These are phyloP conservation scores for Orchestes rusci DNA, from an alignment of 2,888 invertebrate species.

Conservation along the genomic window DNA sequence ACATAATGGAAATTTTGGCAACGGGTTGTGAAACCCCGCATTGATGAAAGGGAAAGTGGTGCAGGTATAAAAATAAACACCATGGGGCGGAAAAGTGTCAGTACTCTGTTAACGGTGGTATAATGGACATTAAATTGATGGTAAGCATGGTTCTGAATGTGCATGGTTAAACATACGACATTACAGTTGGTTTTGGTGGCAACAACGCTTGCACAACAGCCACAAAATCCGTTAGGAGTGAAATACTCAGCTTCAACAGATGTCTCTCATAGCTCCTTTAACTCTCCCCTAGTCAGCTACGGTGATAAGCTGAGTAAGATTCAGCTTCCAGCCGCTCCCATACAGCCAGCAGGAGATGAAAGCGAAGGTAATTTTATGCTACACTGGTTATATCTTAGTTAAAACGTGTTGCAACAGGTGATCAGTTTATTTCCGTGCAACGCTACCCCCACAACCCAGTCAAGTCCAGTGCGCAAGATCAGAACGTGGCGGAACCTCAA, in stretches of 20 bases:
- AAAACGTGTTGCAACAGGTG: slow-evolving; percentile 1
- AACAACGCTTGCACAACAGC: slow-evolving; percentile 34
- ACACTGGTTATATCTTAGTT: neutral
- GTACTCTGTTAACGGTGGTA: too few species aligned
- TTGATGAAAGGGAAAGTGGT: too few species aligned
- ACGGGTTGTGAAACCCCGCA: too few species aligned
- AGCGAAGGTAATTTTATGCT: neutral
- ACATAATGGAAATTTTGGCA: too few species aligned
- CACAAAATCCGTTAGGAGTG: slow-evolving; percentile 39
- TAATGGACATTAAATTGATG: too few species aligned
- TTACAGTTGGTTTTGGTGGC: too few species aligned
- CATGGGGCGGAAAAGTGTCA: too few species aligned
- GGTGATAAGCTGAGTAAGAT: slow-evolving; percentile 26
- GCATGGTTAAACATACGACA: too few species aligned
- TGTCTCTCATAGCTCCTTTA: slow-evolving; percentile 53
- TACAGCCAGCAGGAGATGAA: slow-evolving; percentile 11
- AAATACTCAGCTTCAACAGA: slow-evolving; percentile 45
- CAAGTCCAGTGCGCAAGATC: too few species aligned
- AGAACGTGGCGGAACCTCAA: neutral
- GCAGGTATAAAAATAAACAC: too few species aligned
- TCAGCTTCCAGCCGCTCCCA: slow-evolving; percentile 21
- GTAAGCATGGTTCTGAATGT: too few species aligned
- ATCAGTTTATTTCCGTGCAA: slow-evolving; percentile 16
- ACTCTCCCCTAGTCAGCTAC: slow-evolving; percentile 33
- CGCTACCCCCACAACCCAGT: slow-evolving; percentile 16